These are phyloP conservation scores for Typhlichthys eigenmanni DNA, from an alignment of 2,797 vertebrate genomes.

Conservation along the genomic window DNA sequence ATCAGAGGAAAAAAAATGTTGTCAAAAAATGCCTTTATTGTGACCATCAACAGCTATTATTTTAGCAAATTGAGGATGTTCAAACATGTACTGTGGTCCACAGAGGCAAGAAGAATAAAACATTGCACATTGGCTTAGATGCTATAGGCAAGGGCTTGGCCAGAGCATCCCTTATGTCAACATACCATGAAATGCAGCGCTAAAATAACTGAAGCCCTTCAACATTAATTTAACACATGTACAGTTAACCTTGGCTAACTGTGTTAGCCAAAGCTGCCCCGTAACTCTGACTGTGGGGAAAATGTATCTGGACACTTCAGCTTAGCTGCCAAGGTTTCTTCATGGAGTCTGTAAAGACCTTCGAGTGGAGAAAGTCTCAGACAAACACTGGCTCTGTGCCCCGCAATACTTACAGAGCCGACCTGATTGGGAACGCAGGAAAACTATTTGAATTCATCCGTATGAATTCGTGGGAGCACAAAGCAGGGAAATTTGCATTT, in stretches of 20 bases:
- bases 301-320: slow-evolving; percentile 72
- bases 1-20: too few species aligned
- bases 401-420: slow-evolving; percentile 60
- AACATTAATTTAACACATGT: slow-evolving; percentile 73
- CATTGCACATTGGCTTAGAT: slow-evolving; percentile 43
- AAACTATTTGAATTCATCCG: slow-evolving; percentile 43
- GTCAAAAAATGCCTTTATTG: too few species aligned
- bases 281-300: slow-evolving; percentile 57
- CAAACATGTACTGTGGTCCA: slow-evolving; percentile 41
- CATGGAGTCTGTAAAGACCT: slow-evolving; percentile 61
- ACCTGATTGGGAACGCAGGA: slow-evolving; percentile 53
- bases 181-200: slow-evolving; percentile 67
- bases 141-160: slow-evolving; percentile 51
- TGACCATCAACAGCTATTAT: too few species aligned
- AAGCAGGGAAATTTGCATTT: slow-evolving; percentile 59
- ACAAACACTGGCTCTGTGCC: slow-evolving; percentile 70
- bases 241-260: slow-evolving; percentile 13
- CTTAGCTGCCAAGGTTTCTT: slow-evolving; percentile 62
- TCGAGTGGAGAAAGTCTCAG: slow-evolving; percentile 61
- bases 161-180: slow-evolving; percentile 65
- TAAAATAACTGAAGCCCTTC: slow-evolving; percentile 68
- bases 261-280: slow-evolving; percentile 60
- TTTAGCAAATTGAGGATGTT: slow-evolving; percentile 9
- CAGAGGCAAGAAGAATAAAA: slow-evolving; percentile 49
- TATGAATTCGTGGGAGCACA: slow-evolving; percentile 53